These are phyloP conservation scores for Agonopterix heracliana DNA, from an alignment of 2,888 invertebrate species.

Conservation along the genomic window DNA sequence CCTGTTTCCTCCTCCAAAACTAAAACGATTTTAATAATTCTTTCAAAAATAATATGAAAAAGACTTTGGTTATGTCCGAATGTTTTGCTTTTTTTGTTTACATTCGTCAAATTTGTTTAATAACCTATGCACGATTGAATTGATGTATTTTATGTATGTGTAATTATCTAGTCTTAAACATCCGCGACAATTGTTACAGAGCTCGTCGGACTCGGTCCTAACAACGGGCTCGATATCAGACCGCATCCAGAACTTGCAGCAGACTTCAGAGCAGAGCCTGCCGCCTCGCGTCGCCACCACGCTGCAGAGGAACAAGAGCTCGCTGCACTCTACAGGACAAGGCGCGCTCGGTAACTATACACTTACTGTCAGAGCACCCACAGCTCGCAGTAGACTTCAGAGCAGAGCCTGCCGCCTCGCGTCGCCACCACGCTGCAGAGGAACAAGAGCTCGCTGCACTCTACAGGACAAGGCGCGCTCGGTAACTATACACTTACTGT, in stretches of 20 bases:
- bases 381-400: background rate
- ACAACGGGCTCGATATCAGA: conserved; percentile 59
- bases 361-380: background rate
- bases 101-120: no score
- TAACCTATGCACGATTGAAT: no score
- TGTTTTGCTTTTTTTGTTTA: no score
- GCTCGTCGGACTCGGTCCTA: conserved; percentile 78
- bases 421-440: conserved; percentile 42
- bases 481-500: conserved; percentile 28
- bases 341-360: conserved; percentile 40
- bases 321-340: conserved; percentile 51
- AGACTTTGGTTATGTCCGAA: no score
- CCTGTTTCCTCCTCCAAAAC: no score
- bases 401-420: conserved; percentile 17
- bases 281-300: conserved; percentile 40
- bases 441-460: conserved; percentile 63
- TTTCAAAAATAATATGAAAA: no score
- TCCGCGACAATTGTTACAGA: conserved; percentile 48
- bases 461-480: conserved; percentile 41
- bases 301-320: conserved; percentile 61
- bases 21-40: no score
- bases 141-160: no score
- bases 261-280: conserved; percentile 37
- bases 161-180: no score
- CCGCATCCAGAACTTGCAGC: conserved; percentile 79